Evolutionary conservation across 2,797 vertebrate genomes (phyloP), one percentile per base, ranked within the genome.

Genomic region (Chaetophractus vellerosus): DNA sequence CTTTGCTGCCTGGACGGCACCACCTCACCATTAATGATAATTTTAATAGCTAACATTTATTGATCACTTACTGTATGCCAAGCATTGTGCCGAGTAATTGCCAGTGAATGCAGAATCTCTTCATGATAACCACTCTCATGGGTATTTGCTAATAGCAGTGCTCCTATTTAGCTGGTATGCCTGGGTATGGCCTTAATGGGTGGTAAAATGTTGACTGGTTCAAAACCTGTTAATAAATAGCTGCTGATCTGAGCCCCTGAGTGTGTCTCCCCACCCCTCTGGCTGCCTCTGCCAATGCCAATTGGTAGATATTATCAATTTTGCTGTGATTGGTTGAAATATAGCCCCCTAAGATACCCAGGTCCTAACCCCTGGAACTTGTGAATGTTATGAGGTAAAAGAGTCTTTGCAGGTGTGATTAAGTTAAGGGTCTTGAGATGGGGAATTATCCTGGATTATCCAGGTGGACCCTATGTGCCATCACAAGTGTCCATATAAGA

Each of bases 51-150:
- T 79, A 61, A n/a, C 55, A 72, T 57, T 81, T 90, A 72, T 18
- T 48, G 24, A 93, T 36, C 23, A 78, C 64, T 94, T 74, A 84
- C 21, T 82, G 21, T 52, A 61, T 48, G 33, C 52, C 75, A 87
- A 28, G 15, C 6, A 72, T 72, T 66, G 28, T 75, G 33, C 57
- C 90, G 71, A 80, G 50, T 71, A 38, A 68, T 80, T 82, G n/a
- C 57, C 14, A 21, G 45, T 18, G 87, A 59, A 41, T 48, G 10
- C 64, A 36, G 55, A 69, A 74, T 64, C 5, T 71, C 48, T 61
- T 83, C 90, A 75, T 19, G 38, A 66, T n/a, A 71, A 80, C 57
- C 66, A 8, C 38, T 90, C 28, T 78, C 82, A 38, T 1, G 45
- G 19, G 12, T 41, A 64, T 88, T 94, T 57, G 24, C 21, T 89